Percentiles rank a stretch among this genome's conserved stretches.
phyloP scores from a whole-genome alignment of 2,888 invertebrate species.

The Agrochola circellaris region DNA sequence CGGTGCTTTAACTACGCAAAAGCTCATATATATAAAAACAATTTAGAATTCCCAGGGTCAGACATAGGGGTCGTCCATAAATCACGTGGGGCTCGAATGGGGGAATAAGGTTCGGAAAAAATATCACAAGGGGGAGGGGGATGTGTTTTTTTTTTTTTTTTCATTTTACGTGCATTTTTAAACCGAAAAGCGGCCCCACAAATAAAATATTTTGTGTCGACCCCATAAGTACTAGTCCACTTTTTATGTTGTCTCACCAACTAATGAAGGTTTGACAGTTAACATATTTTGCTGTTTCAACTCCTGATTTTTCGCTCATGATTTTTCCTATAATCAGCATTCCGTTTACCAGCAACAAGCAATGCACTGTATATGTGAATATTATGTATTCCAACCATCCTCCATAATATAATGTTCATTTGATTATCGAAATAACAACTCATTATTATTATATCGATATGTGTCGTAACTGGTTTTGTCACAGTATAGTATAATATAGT shows the following conservation, averaged over 20 bases:
- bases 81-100: too few relatives aligned
- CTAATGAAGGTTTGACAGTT: background rate
- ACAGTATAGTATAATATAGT: background rate
- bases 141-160: too few relatives aligned
- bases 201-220: too few relatives aligned
- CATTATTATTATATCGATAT: conserved; percentile 1
- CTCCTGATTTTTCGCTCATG: too few relatives aligned
- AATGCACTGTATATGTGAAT: too few relatives aligned
- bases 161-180: too few relatives aligned
- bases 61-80: too few relatives aligned
- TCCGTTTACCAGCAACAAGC: background rate
- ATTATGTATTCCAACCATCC: background rate
- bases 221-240: too few relatives aligned
- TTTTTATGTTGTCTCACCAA: background rate
- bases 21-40: background rate
- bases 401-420: conserved; percentile 1
- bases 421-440: conserved; percentile 18
- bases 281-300: too few relatives aligned
- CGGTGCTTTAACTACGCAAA: background rate
- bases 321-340: background rate
- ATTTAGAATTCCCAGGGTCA: background rate
- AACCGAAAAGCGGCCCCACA: too few relatives aligned
- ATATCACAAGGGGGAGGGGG: too few relatives aligned
- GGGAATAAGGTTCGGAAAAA: too few relatives aligned
- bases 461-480: conserved; percentile 22